Percentiles rank a stretch among this genome's conserved stretches.
Evolutionary conservation across 2,888 invertebrate species (phyloP).

Genomic region (Acanthosoma haemorrhoidale): DNA sequence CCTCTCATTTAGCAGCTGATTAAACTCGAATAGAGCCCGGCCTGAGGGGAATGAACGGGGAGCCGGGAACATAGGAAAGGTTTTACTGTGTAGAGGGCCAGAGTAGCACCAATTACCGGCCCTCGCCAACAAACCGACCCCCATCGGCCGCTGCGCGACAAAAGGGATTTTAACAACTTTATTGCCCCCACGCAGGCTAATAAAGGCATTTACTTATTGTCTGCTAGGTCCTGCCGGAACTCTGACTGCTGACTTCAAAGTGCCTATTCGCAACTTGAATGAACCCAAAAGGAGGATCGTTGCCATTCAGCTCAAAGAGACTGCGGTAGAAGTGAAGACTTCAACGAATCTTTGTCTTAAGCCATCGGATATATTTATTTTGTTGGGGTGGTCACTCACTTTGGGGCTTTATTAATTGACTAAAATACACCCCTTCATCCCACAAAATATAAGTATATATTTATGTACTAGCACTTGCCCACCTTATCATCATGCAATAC

Average conservation of each 20-base stretch:
- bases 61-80: not conserved
- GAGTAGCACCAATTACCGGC: not conserved
- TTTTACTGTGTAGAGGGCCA: not conserved
- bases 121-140: not conserved
- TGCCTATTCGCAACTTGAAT: not conserved
- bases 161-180: not conserved
- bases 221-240: not conserved
- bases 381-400: no score
- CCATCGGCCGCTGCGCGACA: no score
- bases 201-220: constrained; percentile 1
- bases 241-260: not conserved
- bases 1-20: constrained; percentile 10
- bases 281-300: not conserved
- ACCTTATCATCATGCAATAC: no score
- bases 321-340: no score
- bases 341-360: no score
- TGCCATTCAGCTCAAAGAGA: no score
- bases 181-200: not conserved
- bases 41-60: no score
- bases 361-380: no score
- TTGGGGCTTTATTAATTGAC: no score
- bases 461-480: no score
- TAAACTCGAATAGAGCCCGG: not conserved
- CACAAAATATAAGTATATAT: no score
- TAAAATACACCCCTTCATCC: no score